Evolutionary conservation across 2,888 invertebrate genomes (phyloP), one percentile per base, ranked within the genome.

Genomic region (Drosophila pegasa): DNA sequence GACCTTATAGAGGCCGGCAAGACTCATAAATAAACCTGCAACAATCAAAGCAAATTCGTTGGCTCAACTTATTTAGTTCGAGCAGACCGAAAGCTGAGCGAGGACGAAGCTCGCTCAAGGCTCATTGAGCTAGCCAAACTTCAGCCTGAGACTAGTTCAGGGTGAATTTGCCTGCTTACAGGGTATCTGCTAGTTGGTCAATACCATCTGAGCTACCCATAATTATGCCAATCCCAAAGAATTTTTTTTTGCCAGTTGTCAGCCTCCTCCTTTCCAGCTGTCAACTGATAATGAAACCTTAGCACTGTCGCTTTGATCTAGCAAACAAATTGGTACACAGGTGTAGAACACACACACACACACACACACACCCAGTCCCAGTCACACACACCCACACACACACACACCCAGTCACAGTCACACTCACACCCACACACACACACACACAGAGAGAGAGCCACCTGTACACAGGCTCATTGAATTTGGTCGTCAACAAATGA

Each of bases 271-370:
- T 20, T 4, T 25, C 10, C 7, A 7, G 10, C 41, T 20, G 18
- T 12, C 20, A 58, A 63, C 47, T 78, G 76, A 81, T 78, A 82
- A 81, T 72, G 87, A 82, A 82, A 73, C 88, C 82, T 59, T 82
- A 82, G 73, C 35, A 81, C 64, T 50, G 82, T 62, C 62, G 73
- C 82, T 82, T 82, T 82, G 82, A 82, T 82, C 87, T 85, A 51
- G 27, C 68, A 67, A 61, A 60, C 68, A 75, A 79, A 70, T 71
- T 77, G 71, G 62, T 58, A 29, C 57, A 59, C 59, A 58, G 68
- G 51, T 57, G 62, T 43, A 56, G 40, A 29, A 54, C 31, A 25
- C 20, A 27, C 29, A 48, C 56, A 35, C 55, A 50, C 22, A 16
- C 45, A 51, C 50, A 43, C 22, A 4, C 8, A 9, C n/a, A n/a